Conservation (phyloP, 2,797 vertebrate species). For the Geotrypetes seraphini region DNA sequence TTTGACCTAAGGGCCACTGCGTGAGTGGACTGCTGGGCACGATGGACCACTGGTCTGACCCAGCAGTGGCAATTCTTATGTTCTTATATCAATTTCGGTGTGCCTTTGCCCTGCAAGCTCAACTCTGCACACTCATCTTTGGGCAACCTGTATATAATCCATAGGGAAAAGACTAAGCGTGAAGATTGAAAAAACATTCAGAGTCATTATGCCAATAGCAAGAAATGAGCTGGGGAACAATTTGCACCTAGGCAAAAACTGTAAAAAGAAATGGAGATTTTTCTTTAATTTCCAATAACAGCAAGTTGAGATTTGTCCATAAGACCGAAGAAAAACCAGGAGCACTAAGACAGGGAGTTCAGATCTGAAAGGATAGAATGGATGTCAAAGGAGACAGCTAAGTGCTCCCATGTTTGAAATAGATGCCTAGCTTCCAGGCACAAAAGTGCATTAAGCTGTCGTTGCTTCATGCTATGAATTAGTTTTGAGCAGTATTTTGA, state of each 20-base stretch:
- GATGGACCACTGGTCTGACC: no score
- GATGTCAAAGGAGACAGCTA: conserved; percentile 9
- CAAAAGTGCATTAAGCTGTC: neutral
- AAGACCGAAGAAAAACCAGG: conserved; percentile 6
- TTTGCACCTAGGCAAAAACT: no score
- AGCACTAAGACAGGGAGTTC: neutral
- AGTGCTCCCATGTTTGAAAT: conserved; percentile 13
- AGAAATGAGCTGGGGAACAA: conserved; percentile 12
- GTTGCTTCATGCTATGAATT: conserved; percentile 9
- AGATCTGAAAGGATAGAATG: conserved; percentile 10
- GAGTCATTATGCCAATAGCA: conserved; percentile 12
- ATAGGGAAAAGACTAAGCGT: conserved; percentile 29
- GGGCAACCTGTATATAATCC: no score
- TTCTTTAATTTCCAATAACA: no score
- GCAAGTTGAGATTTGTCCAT: no score
- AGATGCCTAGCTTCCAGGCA: conserved; percentile 10
- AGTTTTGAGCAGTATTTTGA: conserved; percentile 3
- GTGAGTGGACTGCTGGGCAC: no score
- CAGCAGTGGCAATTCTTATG: no score
- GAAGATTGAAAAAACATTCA: conserved; percentile 14
- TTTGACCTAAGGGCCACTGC: no score
- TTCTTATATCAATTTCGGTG: no score
- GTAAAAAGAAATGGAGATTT: conserved; percentile 4
- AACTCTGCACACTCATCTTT: no score
- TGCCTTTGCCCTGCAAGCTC: no score